Evolutionary conservation across 2,113 vertebrate genomes (phyloP).

Genomic region (Sapayoa aenigma): DNA sequence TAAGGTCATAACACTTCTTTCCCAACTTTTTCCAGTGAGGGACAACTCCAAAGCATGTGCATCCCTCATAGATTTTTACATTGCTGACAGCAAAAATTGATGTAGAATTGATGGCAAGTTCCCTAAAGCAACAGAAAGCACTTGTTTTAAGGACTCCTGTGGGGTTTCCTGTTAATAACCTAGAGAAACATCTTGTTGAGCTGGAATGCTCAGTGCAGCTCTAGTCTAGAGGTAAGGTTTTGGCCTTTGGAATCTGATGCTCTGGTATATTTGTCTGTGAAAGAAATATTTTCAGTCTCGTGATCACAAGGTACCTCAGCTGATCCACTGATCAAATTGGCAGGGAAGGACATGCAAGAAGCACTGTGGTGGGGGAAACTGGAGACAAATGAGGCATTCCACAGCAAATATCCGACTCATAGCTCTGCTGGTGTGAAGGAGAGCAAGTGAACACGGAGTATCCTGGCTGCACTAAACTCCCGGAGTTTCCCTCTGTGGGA

Average conservation of each 20-base stretch:
- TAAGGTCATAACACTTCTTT: conserved; percentile 5
- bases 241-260: neutral
- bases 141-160: neutral
- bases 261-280: neutral
- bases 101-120: neutral
- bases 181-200: neutral
- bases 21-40: neutral
- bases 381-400: neutral
- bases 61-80: neutral
- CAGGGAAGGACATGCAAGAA: neutral
- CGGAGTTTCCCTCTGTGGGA: neutral
- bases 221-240: neutral
- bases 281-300: neutral
- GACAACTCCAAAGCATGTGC: neutral
- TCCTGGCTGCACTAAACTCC: neutral
- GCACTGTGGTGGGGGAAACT: neutral
- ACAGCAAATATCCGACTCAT: neutral
- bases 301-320: neutral
- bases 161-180: neutral
- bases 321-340: neutral
- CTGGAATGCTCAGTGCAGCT: neutral
- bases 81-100: neutral
- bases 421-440: neutral
- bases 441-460: neutral
- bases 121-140: neutral